phyloP scores from a whole-genome alignment of 2,888 invertebrate genomes.

The Ochropleura leucogaster region DNA sequence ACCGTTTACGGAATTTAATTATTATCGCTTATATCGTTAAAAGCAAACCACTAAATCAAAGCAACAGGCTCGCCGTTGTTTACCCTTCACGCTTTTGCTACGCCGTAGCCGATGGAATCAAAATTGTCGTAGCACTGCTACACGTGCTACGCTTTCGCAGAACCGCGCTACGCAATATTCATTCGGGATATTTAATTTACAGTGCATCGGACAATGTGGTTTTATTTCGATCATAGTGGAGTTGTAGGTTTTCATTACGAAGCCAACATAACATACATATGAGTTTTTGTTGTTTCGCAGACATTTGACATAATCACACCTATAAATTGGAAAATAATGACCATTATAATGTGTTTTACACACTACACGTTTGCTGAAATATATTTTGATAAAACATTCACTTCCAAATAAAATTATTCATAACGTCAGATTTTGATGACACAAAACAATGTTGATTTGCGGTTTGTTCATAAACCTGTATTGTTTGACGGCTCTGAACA shows the following conservation, averaged over 20 bases:
- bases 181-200: not conserved
- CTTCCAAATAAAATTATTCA: constrained; percentile 17
- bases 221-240: not conserved
- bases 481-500: not conserved
- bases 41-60: not conserved
- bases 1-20: not conserved
- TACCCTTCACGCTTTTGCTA: constrained; percentile 8
- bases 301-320: not conserved
- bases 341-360: not conserved
- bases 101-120: constrained; percentile 7
- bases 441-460: constrained; percentile 17
- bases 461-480: constrained; percentile 6
- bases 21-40: not conserved
- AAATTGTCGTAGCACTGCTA: not conserved
- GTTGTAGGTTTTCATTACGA: not conserved
- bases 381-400: constrained; percentile 1
- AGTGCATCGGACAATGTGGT: not conserved
- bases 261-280: not conserved
- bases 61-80: constrained; percentile 6
- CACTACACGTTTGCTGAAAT: not conserved
- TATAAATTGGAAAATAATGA: not conserved
- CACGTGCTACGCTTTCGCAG: constrained; percentile 16
- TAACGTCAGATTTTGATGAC: not conserved
- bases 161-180: not conserved
- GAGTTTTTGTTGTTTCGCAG: not conserved